These are phyloP conservation scores for Burhinus bistriatus DNA, from an alignment of 2,113 vertebrate genomes.

Conservation along the genomic window DNA sequence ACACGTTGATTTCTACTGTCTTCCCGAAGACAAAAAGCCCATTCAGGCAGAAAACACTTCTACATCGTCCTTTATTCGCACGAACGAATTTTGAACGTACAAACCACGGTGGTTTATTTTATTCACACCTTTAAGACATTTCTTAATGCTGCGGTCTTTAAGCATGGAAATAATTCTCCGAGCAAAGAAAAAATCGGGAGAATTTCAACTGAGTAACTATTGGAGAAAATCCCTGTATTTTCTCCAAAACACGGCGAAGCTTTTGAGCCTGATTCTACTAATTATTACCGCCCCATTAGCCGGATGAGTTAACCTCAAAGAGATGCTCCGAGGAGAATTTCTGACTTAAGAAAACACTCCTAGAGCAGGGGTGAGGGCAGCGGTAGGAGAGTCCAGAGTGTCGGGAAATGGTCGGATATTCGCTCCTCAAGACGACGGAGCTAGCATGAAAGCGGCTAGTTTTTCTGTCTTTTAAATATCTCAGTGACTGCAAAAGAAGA, in stretches of 20 bases:
- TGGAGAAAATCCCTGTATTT: not conserved
- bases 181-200: not conserved
- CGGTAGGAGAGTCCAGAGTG: not conserved
- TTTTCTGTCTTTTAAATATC: not conserved
- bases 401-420: not conserved
- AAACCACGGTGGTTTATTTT: not conserved
- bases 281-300: not conserved
- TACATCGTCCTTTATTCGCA: not conserved
- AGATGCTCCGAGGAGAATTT: not conserved
- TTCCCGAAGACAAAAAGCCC: not conserved
- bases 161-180: not conserved
- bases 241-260: not conserved
- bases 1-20: not conserved
- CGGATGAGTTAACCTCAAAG: slow-evolving; percentile 29
- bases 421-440: not conserved
- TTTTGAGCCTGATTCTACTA: not conserved
- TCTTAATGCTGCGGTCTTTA: not conserved
- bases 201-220: not conserved
- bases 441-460: not conserved
- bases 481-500: not conserved
- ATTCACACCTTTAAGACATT: not conserved
- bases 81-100: not conserved
- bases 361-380: not conserved
- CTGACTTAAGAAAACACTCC: not conserved
- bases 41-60: not conserved